phyloP scores from a whole-genome alignment of 2,888 invertebrate genomes.

The Eulithis testata region DNA sequence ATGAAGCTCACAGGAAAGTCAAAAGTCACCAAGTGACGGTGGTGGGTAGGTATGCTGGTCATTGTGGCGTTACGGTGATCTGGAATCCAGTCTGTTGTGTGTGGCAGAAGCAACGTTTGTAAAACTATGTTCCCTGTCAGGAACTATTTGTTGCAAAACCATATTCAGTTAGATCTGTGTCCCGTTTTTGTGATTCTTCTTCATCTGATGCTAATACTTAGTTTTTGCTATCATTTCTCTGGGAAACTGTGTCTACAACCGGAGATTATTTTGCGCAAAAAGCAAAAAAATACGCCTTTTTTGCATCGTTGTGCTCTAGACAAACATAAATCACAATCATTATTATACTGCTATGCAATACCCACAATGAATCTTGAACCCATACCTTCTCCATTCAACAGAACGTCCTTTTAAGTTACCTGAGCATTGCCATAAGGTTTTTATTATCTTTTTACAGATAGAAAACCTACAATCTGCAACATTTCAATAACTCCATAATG shows the following conservation, averaged over 20 bases:
- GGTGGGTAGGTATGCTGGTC: constrained; percentile 45
- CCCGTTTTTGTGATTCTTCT: not conserved
- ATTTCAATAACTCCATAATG: constrained; percentile 43
- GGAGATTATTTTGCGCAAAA: not conserved
- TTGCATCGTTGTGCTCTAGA: no score
- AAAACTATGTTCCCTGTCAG: constrained; percentile 1
- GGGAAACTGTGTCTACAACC: not conserved
- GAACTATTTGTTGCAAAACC: constrained; percentile 2
- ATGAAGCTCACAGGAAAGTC: constrained; percentile 82
- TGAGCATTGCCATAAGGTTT: constrained; percentile 11
- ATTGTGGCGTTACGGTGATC: constrained; percentile 66
- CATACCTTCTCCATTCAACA: constrained; percentile 12
- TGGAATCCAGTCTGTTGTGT: constrained; percentile 45
- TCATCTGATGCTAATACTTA: not conserved
- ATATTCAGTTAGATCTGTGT: not conserved
- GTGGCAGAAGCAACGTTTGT: not conserved
- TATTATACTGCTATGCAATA: no score
- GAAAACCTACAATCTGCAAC: constrained; percentile 8
- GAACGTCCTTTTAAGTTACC: constrained; percentile 13
- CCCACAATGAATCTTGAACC: not conserved
- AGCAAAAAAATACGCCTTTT: not conserved
- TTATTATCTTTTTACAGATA: constrained; percentile 14
- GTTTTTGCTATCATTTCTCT: constrained; percentile 1
- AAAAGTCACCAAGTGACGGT: constrained; percentile 70
- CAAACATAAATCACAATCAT: no score